Evolutionary conservation across 2,888 invertebrate genomes (phyloP).

Genomic region (Cremastinae sp.): DNA sequence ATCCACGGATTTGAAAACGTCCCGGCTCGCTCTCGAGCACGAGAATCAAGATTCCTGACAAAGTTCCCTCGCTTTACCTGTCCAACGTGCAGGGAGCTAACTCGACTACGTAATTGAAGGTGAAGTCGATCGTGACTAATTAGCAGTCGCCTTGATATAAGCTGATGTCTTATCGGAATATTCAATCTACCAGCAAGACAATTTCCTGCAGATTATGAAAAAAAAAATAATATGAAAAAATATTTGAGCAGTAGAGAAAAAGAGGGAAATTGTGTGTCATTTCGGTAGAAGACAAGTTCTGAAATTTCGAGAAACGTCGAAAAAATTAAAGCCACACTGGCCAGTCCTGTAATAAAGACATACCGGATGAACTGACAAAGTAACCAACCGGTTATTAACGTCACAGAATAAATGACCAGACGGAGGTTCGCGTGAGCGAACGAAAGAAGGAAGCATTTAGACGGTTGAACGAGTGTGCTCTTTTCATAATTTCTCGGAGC

Average conservation of each 20-base stretch:
- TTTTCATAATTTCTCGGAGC: constrained; percentile 43
- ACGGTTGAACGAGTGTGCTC: constrained; percentile 32
- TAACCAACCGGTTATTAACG: constrained; percentile 31
- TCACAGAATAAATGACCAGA: constrained; percentile 23
- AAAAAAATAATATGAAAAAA: no score
- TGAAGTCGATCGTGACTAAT: constrained; percentile 44
- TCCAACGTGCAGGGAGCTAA: constrained; percentile 27
- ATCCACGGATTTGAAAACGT: constrained; percentile 50
- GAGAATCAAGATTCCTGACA: constrained; percentile 32
- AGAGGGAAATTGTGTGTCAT: no score
- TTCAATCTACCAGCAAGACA: not conserved
- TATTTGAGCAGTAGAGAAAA: no score
- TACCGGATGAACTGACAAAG: not conserved
- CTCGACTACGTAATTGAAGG: constrained; percentile 47
- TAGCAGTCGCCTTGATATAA: not conserved
- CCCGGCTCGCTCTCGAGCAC: constrained; percentile 35
- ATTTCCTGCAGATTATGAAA: not conserved
- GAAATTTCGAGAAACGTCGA: not conserved
- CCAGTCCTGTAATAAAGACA: constrained; percentile 24
- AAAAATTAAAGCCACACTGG: no score
- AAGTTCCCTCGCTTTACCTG: constrained; percentile 8
- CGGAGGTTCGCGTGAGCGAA: constrained; percentile 38
- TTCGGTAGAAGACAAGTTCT: no score
- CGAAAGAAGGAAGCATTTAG: constrained; percentile 37
- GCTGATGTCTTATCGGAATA: not conserved